Percentiles rank a stretch among this genome's conserved stretches.
These are phyloP conservation scores for Volucella bombylans DNA, from an alignment of 2,888 invertebrate species.

Conservation along the genomic window DNA sequence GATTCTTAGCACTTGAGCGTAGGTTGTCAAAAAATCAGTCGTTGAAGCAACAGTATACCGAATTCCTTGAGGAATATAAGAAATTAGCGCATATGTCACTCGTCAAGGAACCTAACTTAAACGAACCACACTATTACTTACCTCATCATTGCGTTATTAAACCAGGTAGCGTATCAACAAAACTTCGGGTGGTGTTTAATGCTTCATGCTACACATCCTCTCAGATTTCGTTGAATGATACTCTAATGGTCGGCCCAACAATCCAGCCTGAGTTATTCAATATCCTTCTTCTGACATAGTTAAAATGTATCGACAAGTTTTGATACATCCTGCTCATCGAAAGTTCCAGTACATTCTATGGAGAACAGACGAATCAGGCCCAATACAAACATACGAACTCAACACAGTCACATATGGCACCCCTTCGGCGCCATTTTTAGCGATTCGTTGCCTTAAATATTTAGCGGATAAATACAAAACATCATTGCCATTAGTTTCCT, in stretches of 20 bases:
- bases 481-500: too few relatives aligned
- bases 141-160: too few relatives aligned
- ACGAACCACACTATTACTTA: too few relatives aligned
- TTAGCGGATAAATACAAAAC: too few relatives aligned
- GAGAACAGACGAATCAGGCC: background rate
- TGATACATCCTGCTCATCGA: background rate
- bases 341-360: conserved; percentile 9
- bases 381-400: background rate
- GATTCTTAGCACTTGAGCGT: too few relatives aligned
- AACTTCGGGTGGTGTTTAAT: too few relatives aligned
- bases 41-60: too few relatives aligned
- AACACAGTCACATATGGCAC: conserved; percentile 36
- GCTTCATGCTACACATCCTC: too few relatives aligned
- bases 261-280: conserved; percentile 45
- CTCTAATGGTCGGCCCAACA: conserved; percentile 57
- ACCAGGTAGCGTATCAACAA: too few relatives aligned
- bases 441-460: background rate
- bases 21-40: conserved; percentile 34
- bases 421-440: conserved; percentile 28
- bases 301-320: background rate
- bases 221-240: too few relatives aligned
- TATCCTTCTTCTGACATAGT: conserved; percentile 10
- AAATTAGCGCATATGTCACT: conserved; percentile 80
- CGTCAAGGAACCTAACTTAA: too few relatives aligned
- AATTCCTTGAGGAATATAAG: too few relatives aligned